These are phyloP conservation scores for Orthonevra nobilis DNA, from an alignment of 2,888 invertebrate genomes.

Conservation along the genomic window DNA sequence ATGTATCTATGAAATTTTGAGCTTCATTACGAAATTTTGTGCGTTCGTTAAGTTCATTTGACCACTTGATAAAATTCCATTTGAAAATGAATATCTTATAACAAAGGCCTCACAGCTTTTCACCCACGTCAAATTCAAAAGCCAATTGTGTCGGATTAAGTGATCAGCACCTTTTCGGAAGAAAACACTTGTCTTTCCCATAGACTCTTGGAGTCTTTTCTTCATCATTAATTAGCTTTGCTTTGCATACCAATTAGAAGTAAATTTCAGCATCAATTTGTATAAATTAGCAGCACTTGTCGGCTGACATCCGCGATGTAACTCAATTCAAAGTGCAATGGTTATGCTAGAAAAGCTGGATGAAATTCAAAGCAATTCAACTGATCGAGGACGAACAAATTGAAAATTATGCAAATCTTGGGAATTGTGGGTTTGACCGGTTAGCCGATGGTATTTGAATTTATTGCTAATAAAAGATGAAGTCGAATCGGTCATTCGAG, in stretches of 20 bases:
- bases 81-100: background rate
- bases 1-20: conserved; percentile 1
- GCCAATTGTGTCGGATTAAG: conserved; percentile 19
- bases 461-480: conserved; percentile 49
- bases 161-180: conserved; percentile 27
- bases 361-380: conserved; percentile 43
- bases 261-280: conserved; percentile 52
- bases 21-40: background rate
- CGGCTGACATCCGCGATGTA: conserved; percentile 9
- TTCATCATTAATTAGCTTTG: conserved; percentile 42
- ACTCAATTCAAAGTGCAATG: conserved; percentile 31
- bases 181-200: conserved; percentile 2
- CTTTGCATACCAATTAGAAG: conserved; percentile 53
- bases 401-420: conserved; percentile 68
- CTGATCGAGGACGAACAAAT: conserved; percentile 46
- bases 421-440: too few species aligned
- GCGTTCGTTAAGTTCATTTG: too few species aligned
- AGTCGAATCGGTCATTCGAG: conserved; percentile 58
- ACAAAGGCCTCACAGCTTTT: too few species aligned
- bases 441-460: conserved; percentile 15
- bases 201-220: conserved; percentile 12
- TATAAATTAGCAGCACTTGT: conserved; percentile 41
- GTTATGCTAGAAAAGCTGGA: conserved; percentile 12
- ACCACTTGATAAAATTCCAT: background rate
- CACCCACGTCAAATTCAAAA: conserved; percentile 25